These are phyloP conservation scores for Macaca mulatta DNA, from an alignment of 2,113 vertebrate genomes.

Conservation along the genomic window DNA sequence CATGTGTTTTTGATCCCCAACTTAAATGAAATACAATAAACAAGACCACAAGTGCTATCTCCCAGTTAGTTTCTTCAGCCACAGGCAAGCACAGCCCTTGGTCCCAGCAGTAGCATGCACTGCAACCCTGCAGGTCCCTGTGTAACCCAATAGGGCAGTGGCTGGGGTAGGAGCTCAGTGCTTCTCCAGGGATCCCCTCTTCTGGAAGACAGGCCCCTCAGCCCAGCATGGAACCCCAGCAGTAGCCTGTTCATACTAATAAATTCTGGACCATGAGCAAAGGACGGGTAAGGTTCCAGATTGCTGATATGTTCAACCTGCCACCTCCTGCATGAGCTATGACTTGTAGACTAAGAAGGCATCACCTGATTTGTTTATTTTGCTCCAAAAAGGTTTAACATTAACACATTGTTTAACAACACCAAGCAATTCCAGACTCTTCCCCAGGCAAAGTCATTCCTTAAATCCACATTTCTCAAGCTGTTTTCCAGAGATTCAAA, in stretches of 20 bases:
- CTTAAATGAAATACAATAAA: not conserved
- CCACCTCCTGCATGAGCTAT: not conserved
- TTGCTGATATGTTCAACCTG: not conserved
- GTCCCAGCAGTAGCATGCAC: not conserved
- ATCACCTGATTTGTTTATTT: not conserved
- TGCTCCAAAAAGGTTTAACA: not conserved
- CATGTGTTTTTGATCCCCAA: not conserved
- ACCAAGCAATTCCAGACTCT: not conserved
- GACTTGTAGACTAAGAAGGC: not conserved
- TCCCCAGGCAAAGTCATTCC: not conserved
- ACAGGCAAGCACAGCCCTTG: not conserved
- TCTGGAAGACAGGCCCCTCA: not conserved
- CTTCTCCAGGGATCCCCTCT: not conserved
- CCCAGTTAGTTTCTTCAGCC: not conserved
- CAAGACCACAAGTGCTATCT: not conserved
- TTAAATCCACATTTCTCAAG: not conserved
- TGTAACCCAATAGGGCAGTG: fast-evolving
- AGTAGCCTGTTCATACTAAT: not conserved
- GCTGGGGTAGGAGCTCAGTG: not conserved
- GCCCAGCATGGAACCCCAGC: not conserved
- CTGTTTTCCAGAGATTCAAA: not conserved
- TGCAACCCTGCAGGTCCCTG: not conserved
- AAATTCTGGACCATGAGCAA: not conserved
- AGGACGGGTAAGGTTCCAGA: not conserved
- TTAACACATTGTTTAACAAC: not conserved